Conservation (phyloP, 2,888 invertebrate species). For the Drosophila lutescens region DNA sequence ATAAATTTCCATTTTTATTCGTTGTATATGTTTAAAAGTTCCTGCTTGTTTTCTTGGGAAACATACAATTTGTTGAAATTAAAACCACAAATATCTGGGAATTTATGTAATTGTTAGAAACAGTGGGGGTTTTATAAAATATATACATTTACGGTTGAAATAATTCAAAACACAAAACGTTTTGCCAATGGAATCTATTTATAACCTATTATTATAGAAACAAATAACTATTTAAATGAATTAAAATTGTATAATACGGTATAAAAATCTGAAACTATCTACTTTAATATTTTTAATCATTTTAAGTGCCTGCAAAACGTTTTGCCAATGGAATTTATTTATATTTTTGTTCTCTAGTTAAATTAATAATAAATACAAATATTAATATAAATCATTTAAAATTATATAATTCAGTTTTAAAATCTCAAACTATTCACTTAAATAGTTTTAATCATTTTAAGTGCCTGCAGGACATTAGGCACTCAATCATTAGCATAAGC, state of each 20-base stretch:
- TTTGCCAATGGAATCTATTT: too few species aligned
- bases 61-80: constrained; percentile 25
- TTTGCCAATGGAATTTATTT: too few species aligned
- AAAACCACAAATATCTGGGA: constrained; percentile 28
- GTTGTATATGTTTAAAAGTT: constrained; percentile 13
- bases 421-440: background rate
- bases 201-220: too few species aligned
- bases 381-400: too few species aligned
- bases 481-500: constrained; percentile 8
- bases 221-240: too few species aligned
- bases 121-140: background rate
- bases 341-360: too few species aligned
- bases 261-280: background rate
- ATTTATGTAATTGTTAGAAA: background rate
- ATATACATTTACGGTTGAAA: background rate
- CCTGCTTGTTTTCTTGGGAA: constrained; percentile 8
- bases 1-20: constrained; percentile 39
- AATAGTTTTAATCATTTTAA: constrained; percentile 10
- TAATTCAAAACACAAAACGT: background rate
- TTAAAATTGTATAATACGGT: too few species aligned
- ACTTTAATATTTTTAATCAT: constrained; percentile 2
- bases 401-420: background rate
- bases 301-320: constrained; percentile 1
- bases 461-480: background rate
- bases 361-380: too few species aligned